Evolutionary conservation across 2,888 invertebrate genomes (phyloP).

Genomic region (Cantharis nigra): DNA sequence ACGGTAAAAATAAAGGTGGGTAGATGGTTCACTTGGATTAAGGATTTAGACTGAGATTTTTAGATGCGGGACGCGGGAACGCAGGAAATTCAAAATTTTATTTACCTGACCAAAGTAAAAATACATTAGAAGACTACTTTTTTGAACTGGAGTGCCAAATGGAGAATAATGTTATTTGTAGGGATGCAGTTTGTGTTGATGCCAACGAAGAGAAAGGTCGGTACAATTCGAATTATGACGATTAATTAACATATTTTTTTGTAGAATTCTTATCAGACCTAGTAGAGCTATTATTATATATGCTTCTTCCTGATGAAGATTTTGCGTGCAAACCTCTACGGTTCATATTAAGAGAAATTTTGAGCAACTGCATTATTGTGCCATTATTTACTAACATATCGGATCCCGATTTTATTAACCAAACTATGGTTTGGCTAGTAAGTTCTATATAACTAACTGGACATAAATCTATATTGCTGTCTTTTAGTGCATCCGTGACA

Average conservation of each 20-base stretch:
- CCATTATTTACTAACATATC: constrained; percentile 74
- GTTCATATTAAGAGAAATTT: constrained; percentile 71
- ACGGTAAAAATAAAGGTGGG: constrained; percentile 57
- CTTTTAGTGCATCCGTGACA: constrained; percentile 78
- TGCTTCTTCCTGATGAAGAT: constrained; percentile 81
- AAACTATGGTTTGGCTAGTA: constrained; percentile 86
- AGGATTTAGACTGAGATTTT: background rate
- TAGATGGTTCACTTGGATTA: background rate
- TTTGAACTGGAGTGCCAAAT: constrained; percentile 88
- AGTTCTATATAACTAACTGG: constrained; percentile 49
- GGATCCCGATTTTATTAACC: constrained; percentile 92
- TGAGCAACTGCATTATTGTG: constrained; percentile 50
- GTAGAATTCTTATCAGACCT: constrained; percentile 81
- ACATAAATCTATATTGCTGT: background rate
- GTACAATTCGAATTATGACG: constrained; percentile 40
- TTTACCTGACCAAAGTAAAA: constrained; percentile 56
- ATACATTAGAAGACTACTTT: constrained; percentile 73
- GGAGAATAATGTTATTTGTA: constrained; percentile 78
- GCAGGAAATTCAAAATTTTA: constrained; percentile 69
- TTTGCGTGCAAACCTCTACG: constrained; percentile 83
- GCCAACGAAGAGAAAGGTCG: constrained; percentile 65
- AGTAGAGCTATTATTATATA: constrained; percentile 79
- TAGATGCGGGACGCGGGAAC: constrained; percentile 46
- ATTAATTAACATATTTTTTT: constrained; percentile 38
- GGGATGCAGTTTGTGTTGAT: constrained; percentile 79